Evolutionary conservation across 2,888 invertebrate genomes (phyloP), one percentile per base, ranked within the genome.

Genomic region (Zootermopsis nevadensis): DNA sequence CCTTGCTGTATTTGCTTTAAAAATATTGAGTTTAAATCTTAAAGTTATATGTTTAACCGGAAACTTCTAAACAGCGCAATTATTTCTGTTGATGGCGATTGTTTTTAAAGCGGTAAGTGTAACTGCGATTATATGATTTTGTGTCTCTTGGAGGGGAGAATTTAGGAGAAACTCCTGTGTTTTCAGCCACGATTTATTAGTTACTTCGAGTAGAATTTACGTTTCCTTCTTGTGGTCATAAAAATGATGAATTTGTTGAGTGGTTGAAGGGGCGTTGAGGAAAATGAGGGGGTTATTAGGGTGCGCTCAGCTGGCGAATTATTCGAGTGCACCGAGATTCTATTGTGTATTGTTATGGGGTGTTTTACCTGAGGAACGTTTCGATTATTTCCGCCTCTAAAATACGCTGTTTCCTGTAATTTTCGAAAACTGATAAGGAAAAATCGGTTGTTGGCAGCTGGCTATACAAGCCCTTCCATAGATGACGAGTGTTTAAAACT

Each of bases 391-490:
- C 53, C 79, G 2, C n/a, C 35, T 79, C 60, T 38, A 12, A 66
- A 79, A 35, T 79, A 30, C 35, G 60, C 35, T n/a, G 19, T 66
- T 79, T 79, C 66, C 79, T 79, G 79, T 79, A 79, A 79, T 79
- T 79, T 79, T 33, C 27, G 30, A 76, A 76, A 76, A 19, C 27
- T 60, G 53, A 77, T 53, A 77, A 77, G 7, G 27, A 79, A 35
- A 66, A 66, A 31, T 79, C 42, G 19, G n/a, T 76, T 42, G 27
- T 76, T 76, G 38, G 66, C 79, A 79, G 79, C 55, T 79, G 66
- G 35, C 60, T 66, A 24, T 24, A 55, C 30, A 42, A 27, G 76
- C 30, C 76, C 30, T 76, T 27, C 48, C 42, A 6, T 42, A 76
- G 35, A 27, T 22, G 19, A 1, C 22, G 55, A 55, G 12, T 4